These are phyloP conservation scores for Sebastes vulpes DNA, from an alignment of 2,797 vertebrate genomes.

Conservation along the genomic window DNA sequence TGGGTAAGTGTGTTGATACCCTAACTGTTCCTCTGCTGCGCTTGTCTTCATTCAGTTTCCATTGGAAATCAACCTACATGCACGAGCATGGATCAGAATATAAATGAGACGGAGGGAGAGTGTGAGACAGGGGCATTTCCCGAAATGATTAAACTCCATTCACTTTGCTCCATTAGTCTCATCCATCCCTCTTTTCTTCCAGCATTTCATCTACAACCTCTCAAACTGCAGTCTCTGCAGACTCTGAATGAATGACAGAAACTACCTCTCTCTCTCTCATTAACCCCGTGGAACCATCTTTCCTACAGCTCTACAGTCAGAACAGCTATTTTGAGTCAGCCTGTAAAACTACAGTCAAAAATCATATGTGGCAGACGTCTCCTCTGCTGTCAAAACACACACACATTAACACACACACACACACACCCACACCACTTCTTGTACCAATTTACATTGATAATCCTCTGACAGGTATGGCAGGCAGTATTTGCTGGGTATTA, in stretches of 20 bases:
- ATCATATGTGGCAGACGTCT: conserved; percentile 31
- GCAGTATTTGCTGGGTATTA: conserved; percentile 1
- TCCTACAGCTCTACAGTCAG: conserved; percentile 33
- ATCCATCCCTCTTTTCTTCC: conserved; percentile 57
- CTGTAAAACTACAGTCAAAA: conserved; percentile 40
- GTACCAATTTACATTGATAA: conserved; percentile 20
- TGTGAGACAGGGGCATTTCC: conserved; percentile 58
- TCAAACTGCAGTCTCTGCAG: conserved; percentile 37
- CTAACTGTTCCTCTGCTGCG: conserved; percentile 12
- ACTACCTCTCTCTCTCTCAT: conserved; percentile 16
- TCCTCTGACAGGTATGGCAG: conserved; percentile 2
- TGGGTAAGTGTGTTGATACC: background rate
- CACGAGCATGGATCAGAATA: conserved; percentile 45
- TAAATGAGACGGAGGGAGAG: conserved; percentile 41
- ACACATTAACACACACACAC: background rate
- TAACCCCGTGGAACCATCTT: conserved; percentile 43
- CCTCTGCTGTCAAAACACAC: conserved; percentile 35
- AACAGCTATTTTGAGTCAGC: conserved; percentile 37
- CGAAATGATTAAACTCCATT: conserved; percentile 71
- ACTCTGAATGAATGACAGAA: conserved; percentile 35
- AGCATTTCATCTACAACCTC: conserved; percentile 42
- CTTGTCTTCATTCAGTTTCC: conserved; percentile 48
- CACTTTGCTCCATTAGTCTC: conserved; percentile 66
- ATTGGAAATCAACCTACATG: conserved; percentile 35
- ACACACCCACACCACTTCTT: background rate